A percentile compares a stretch with the other conserved stretches of the same genome.
These are phyloP conservation scores for Monomorium pharaonis DNA, from an alignment of 1,140 invertebrate genomes.

Conservation along the genomic window DNA sequence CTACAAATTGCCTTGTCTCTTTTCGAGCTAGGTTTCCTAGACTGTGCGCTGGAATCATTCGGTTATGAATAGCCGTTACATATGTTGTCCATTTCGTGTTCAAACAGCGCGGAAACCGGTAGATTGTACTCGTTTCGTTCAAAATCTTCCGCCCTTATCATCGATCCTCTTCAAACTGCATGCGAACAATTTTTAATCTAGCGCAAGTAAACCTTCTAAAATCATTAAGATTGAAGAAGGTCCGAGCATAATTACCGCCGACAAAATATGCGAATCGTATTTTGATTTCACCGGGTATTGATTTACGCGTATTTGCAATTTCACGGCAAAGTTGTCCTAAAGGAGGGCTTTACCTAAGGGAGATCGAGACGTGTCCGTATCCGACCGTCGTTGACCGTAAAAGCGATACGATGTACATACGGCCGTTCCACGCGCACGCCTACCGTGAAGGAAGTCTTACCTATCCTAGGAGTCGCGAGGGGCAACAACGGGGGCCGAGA, in stretches of 20 bases:
- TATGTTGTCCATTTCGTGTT: slow-evolving; percentile 81
- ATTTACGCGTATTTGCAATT: slow-evolving; percentile 18
- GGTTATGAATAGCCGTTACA: slow-evolving; percentile 77
- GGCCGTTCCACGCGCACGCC: slow-evolving; percentile 25
- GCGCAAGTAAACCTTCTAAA: background rate
- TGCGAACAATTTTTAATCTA: background rate
- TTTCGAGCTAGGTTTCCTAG: background rate
- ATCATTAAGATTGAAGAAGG: background rate
- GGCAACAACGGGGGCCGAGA: slow-evolving; percentile 20
- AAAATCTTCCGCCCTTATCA: background rate
- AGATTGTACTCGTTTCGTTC: slow-evolving; percentile 12
- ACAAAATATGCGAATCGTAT: background rate
- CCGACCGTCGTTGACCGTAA: slow-evolving; percentile 34
- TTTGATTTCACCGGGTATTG: slow-evolving; percentile 16
- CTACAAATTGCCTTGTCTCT: background rate
- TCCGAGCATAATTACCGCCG: background rate
- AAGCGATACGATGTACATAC: slow-evolving; percentile 43
- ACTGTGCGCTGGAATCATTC: slow-evolving; percentile 72
- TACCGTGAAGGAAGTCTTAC: slow-evolving; percentile 35
- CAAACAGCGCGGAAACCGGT: slow-evolving; percentile 73
- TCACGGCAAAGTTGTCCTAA: background rate
- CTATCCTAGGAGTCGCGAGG: slow-evolving; percentile 25
- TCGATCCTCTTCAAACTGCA: background rate
- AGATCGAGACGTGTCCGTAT: slow-evolving; percentile 7
- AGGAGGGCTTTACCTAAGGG: background rate